Conservation (phyloP, 2,797 vertebrate genomes). For the Rallus crepitans region DNA sequence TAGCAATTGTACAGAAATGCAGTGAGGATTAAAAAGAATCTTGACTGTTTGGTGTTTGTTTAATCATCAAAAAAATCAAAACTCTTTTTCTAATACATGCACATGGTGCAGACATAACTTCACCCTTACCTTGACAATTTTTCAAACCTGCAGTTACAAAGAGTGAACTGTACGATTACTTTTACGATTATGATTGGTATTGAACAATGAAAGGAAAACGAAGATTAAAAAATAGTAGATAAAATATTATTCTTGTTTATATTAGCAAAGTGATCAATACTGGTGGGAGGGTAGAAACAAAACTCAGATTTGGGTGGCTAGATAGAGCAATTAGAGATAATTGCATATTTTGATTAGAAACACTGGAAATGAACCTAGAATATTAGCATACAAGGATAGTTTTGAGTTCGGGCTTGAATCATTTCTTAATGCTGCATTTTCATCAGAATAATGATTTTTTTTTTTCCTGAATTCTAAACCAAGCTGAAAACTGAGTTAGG, state of each 20-base stretch:
- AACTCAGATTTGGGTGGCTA: not conserved
- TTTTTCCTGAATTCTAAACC: not conserved
- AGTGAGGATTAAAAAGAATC: not conserved
- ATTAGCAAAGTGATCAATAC: not conserved
- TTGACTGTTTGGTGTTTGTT: not conserved
- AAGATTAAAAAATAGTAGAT: not conserved
- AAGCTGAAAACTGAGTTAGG: not conserved
- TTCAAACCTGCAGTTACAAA: not conserved
- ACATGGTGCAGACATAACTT: not conserved
- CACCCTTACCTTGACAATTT: not conserved
- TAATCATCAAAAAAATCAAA: not conserved
- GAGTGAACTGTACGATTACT: not conserved
- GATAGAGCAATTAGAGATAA: not conserved
- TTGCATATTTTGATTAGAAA: not conserved
- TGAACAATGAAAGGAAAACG: not conserved
- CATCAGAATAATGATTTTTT: fast-evolving
- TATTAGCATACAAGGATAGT: not conserved
- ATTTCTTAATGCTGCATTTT: not conserved
- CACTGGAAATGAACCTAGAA: not conserved
- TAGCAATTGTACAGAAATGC: not conserved
- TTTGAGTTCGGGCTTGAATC: not conserved
- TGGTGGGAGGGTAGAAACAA: not conserved
- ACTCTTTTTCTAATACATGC: not conserved
- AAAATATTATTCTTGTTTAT: not conserved
- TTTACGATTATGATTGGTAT: not conserved